Base-by-base conservation (phyloP, 2,888 invertebrate species). In the Parapristionchus giblindavisi region DNA sequence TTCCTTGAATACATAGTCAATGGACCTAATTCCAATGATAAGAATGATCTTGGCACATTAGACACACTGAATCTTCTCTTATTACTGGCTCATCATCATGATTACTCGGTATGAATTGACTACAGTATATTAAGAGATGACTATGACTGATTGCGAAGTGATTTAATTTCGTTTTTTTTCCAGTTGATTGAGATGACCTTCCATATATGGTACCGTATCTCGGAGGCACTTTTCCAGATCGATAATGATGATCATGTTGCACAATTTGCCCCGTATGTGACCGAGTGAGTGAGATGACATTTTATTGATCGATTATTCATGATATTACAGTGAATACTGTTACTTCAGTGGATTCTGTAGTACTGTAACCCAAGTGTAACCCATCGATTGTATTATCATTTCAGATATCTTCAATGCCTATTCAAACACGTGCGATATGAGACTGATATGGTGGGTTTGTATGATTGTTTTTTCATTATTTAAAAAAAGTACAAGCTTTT, bases 361-460 rank as follows among this genome's bases (percentile, higher is more conserved):
- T n/a, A n/a, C n/a, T n/a, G n/a, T n/a, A n/a, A n/a, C n/a, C n/a
- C n/a, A n/a, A n/a, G n/a, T n/a, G n/a, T n/a, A n/a, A n/a, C n/a
- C n/a, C n/a, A n/a, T n/a, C n/a, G n/a, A n/a, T n/a, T n/a, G n/a
- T n/a, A n/a, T n/a, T 11, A 29, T 8, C 32, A 34, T 77, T 83
- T 54, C 36, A 83, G 82, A 51, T 85, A 84, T 75, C 78, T 86
- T 29, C 43, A 75, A 54, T 94, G 94, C 0, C 90, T 99, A 11
- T 95, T 94, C 81, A 91, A 93, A 76, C 98, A 98, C 89, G 95
- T 96, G 85, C 96, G 96, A 90, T 94, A 96, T 91, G 98, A 99
- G 86, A 93, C 95, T 0, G 98, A 98, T 88, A 60, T 61, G 73
- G 73, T 73, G 11, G 85, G 94, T 91, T 86, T 89, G 89, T 88